Conservation (phyloP, 2,113 vertebrate genomes). For the Loxodonta africana region DNA sequence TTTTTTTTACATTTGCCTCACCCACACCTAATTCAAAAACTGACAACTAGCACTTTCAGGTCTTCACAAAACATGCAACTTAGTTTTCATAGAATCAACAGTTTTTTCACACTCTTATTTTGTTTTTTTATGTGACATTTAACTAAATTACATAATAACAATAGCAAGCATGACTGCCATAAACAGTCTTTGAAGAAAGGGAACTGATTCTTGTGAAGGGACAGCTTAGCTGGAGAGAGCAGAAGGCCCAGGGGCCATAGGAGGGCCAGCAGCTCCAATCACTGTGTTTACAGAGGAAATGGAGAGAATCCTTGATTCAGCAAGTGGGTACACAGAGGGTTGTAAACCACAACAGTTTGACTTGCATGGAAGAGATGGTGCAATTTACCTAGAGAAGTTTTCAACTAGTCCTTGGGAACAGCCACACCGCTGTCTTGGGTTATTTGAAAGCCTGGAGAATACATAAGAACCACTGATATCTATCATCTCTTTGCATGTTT, state of each 20-base stretch:
- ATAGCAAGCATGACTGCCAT: background rate
- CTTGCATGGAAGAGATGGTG: background rate
- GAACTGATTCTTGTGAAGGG: background rate
- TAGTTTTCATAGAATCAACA: background rate
- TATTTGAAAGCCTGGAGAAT: background rate
- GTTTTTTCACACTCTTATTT: background rate
- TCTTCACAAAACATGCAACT: background rate
- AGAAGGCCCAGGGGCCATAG: background rate
- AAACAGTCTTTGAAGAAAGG: background rate
- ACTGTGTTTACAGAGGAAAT: background rate
- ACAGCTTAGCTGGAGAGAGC: background rate
- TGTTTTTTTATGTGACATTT: background rate
- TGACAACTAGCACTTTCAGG: background rate
- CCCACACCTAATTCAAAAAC: constrained; percentile 5
- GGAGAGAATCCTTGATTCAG: no score
- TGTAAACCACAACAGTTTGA: background rate
- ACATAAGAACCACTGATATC: background rate
- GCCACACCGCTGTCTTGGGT: background rate
- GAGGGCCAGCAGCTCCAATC: background rate
- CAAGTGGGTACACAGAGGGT: background rate
- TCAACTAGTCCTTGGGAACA: background rate
- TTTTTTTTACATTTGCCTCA: background rate
- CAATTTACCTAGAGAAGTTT: background rate
- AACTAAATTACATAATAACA: background rate
- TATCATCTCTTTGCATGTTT: no score